Evolutionary conservation across 2,113 vertebrate species (phyloP).

Genomic region (Labeo catla): DNA sequence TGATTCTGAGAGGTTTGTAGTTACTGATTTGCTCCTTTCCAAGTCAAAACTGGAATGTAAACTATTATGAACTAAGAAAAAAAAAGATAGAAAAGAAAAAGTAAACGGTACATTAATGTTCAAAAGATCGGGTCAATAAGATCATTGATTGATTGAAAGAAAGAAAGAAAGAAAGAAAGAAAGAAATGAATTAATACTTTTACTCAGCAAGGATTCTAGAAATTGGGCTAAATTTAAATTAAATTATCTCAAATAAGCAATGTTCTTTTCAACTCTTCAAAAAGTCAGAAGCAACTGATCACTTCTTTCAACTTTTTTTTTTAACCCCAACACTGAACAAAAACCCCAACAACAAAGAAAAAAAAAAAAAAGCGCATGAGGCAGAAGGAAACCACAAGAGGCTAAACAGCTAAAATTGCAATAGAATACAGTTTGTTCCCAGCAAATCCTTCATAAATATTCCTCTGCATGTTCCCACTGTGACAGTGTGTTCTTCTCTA

Average conservation of each 20-base stretch:
- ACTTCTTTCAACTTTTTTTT: background rate
- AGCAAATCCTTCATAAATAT: background rate
- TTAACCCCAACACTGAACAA: background rate
- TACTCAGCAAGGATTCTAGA: background rate
- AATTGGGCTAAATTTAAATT: no score
- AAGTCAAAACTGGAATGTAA: background rate
- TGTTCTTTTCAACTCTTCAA: background rate
- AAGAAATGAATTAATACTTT: no score
- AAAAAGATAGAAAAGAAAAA: no score
- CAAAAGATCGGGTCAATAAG: no score
- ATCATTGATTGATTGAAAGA: no score
- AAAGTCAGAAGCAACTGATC: background rate
- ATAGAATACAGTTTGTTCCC: slow-evolving; percentile 10
- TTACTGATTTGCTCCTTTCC: background rate
- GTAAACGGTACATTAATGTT: no score
- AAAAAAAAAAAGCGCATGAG: background rate
- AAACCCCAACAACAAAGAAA: background rate
- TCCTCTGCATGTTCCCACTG: background rate
- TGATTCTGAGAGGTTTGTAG: background rate
- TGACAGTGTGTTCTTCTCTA: slow-evolving; percentile 45
- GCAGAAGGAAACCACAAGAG: slow-evolving; percentile 16
- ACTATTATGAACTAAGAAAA: no score
- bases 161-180: no score
- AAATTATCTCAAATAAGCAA: no score
- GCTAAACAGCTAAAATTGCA: background rate